A percentile compares a stretch with the other conserved stretches of the same genome.
These are phyloP conservation scores for Bombus haemorrhoidalis DNA, from an alignment of 1,140 invertebrate species.

Conservation along the genomic window DNA sequence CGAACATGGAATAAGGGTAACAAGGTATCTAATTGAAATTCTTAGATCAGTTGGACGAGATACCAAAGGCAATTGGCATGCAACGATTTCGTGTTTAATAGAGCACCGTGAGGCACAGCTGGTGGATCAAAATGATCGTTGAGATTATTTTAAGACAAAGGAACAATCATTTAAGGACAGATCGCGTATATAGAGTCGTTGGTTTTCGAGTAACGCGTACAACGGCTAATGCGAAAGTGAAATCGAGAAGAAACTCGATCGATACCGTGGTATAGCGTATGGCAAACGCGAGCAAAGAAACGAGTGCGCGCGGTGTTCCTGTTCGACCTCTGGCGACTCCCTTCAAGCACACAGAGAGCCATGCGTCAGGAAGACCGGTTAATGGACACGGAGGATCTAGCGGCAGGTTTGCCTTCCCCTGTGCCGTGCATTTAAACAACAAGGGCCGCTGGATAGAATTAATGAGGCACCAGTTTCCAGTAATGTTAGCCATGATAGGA, in stretches of 20 bases:
- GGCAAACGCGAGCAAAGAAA: background rate
- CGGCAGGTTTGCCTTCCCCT: conserved; percentile 23
- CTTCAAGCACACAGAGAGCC: conserved; percentile 41
- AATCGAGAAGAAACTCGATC: background rate
- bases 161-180: no score
- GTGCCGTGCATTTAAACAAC: conserved; percentile 52
- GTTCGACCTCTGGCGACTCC: conserved; percentile 26
- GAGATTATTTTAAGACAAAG: no score
- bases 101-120: no score
- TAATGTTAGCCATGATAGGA: conserved; percentile 58
- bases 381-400: conserved; percentile 50
- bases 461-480: conserved; percentile 62
- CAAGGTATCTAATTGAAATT: conserved; percentile 18
- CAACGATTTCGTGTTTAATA: conserved; percentile 49
- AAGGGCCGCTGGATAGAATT: conserved; percentile 56
- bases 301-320: conserved; percentile 10
- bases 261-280: background rate
- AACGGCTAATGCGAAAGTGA: background rate
- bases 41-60: conserved; percentile 59
- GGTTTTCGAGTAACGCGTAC: no score
- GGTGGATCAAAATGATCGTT: no score
- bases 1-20: background rate
- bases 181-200: no score
- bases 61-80: conserved; percentile 70
- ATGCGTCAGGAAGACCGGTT: conserved; percentile 60